Evolutionary conservation across 1,140 invertebrate genomes (phyloP).

Genomic region (Neuroterus valhalla): DNA sequence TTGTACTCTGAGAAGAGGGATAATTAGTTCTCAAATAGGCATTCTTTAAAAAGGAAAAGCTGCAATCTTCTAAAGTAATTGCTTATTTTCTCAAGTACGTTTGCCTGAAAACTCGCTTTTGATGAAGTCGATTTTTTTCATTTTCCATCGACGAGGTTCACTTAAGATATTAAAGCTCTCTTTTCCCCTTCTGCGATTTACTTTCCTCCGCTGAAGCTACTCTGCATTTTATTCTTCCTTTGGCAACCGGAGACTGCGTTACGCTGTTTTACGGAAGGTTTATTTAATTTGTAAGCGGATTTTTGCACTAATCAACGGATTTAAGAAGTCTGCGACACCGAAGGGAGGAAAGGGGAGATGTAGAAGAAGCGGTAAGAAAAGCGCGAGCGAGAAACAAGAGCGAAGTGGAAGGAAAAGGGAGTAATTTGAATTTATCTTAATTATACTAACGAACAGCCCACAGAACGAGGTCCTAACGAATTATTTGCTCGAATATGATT

Average conservation of each 20-base stretch:
- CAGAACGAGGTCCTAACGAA: conserved; percentile 68
- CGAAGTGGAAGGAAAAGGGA: conserved; percentile 68
- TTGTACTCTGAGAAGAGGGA: no score
- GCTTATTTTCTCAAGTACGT: no score
- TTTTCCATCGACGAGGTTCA: conserved; percentile 64
- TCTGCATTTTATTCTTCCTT: conserved; percentile 39
- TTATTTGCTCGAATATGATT: conserved; percentile 74
- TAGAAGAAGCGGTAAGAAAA: conserved; percentile 22
- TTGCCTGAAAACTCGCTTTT: conserved; percentile 32
- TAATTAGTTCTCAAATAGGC: no score
- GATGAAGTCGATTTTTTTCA: conserved; percentile 42
- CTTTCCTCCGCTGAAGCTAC: conserved; percentile 35
- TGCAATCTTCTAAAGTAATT: no score
- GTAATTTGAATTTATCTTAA: conserved; percentile 76
- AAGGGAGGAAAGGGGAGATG: conserved; percentile 35
- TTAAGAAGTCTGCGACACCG: conserved; percentile 62
- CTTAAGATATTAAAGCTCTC: conserved; percentile 75
- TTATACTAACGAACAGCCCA: conserved; percentile 73
- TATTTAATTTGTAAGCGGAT: conserved; percentile 76
- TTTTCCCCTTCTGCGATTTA: conserved; percentile 53
- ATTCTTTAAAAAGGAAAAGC: no score
- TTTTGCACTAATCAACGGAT: conserved; percentile 75
- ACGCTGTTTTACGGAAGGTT: conserved; percentile 61
- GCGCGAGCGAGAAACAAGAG: conserved; percentile 49
- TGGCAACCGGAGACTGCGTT: conserved; percentile 45